A percentile compares a stretch with the other conserved stretches of the same genome.
Conservation (phyloP, 2,888 invertebrate species). For the Argynnis bischoffii region DNA sequence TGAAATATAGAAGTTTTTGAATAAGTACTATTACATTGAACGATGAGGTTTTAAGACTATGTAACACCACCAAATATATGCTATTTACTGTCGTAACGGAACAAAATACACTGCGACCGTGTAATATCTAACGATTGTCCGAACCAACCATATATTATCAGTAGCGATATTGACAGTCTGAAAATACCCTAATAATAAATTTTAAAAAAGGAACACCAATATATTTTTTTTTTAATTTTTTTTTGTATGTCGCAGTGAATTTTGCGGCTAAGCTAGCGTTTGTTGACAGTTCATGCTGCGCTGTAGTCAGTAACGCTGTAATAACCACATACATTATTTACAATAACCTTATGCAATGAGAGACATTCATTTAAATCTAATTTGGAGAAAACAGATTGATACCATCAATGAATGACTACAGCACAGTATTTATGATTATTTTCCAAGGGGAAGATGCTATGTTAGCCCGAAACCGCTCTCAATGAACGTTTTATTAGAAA, state of each 20-base stretch:
- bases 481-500: not conserved
- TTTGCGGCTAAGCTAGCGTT: conserved; percentile 44
- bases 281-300: conserved; percentile 44
- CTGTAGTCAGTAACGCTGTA: conserved; percentile 35
- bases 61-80: conserved; percentile 63
- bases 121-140: not conserved
- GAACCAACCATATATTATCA: not conserved
- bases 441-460: not conserved
- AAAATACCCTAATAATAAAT: not conserved
- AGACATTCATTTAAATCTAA: conserved; percentile 25
- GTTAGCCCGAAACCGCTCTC: not conserved
- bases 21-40: conserved; percentile 78
- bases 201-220: conserved; percentile 1
- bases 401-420: conserved; percentile 32
- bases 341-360: conserved; percentile 26
- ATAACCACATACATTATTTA: conserved; percentile 30
- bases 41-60: conserved; percentile 64
- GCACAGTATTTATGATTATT: conserved; percentile 30
- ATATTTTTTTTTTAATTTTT: not conserved
- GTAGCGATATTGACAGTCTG: not conserved
- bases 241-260: conserved; percentile 40
- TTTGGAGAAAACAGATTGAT: conserved; percentile 14
- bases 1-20: conserved; percentile 73
- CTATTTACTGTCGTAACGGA: conserved; percentile 60
- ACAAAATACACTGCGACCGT: conserved; percentile 45